Evolutionary conservation across 2,113 vertebrate species (phyloP).

Genomic region (Lepus europaeus): DNA sequence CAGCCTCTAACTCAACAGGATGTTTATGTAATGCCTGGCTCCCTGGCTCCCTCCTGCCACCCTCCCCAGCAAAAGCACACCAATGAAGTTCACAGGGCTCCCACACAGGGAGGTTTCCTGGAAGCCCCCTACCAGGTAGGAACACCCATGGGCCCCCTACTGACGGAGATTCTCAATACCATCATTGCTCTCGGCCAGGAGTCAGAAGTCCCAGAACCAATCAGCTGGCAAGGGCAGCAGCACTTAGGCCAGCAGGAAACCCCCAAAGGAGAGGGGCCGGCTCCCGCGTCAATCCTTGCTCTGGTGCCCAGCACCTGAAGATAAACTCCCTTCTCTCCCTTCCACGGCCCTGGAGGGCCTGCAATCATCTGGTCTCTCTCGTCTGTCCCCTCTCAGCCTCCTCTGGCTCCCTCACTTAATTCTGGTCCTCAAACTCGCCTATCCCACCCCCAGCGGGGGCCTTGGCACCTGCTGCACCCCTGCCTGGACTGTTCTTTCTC

Average conservation of each 20-base stretch:
- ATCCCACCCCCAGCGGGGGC: neutral
- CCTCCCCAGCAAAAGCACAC: neutral
- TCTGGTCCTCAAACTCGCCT: neutral
- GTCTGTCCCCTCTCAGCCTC: accelerated
- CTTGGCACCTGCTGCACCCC: neutral
- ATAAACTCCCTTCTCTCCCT: neutral
- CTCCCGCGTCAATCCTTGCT: neutral
- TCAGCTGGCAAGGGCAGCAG: neutral
- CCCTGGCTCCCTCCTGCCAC: neutral
- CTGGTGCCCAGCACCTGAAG: no score
- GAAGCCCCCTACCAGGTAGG: neutral
- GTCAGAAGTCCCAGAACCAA: neutral
- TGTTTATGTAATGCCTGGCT: accelerated
- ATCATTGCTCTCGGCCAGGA: neutral
- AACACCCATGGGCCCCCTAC: neutral
- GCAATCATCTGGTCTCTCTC: no score
- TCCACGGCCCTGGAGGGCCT: neutral
- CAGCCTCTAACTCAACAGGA: neutral
- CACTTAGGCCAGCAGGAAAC: neutral
- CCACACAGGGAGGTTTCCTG: neutral
- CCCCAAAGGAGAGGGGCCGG: neutral
- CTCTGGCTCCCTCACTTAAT: neutral
- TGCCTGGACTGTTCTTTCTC: neutral
- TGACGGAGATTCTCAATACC: no score
- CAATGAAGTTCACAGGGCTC: neutral